Conservation (phyloP, 2,888 invertebrate genomes). For the Andrena haemorrhoa region DNA sequence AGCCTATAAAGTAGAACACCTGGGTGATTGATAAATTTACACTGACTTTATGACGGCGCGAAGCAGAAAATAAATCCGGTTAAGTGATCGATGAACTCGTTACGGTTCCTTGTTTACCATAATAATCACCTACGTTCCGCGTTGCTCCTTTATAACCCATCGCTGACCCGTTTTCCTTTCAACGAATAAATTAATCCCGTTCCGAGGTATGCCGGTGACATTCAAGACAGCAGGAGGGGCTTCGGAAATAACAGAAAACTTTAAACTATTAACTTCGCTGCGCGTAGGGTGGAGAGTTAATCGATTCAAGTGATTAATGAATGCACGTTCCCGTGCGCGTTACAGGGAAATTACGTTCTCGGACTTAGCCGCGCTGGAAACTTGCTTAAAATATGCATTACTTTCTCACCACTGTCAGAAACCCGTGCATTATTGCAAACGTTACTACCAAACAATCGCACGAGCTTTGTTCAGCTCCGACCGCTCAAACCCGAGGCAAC, state of each 20-base stretch:
- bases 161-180: constrained; percentile 31
- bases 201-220: neutral
- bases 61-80: constrained; percentile 37
- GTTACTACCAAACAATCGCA: neutral
- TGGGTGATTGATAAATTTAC: constrained; percentile 26
- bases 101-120: constrained; percentile 42
- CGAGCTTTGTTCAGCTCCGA: neutral
- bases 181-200: constrained; percentile 23
- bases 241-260: constrained; percentile 27
- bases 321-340: constrained; percentile 31
- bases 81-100: constrained; percentile 48
- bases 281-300: constrained; percentile 37
- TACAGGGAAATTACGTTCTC: constrained; percentile 44
- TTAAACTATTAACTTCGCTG: constrained; percentile 35
- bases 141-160: neutral
- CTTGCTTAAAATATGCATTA: constrained; percentile 20
- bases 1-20: constrained; percentile 12
- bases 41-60: constrained; percentile 8
- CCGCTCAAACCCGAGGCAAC: neutral
- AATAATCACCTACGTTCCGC: constrained; percentile 23
- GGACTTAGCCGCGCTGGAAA: constrained; percentile 11
- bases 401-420: constrained; percentile 23
- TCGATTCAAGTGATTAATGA: constrained; percentile 64
- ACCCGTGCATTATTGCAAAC: neutral
- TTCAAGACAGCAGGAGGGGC: neutral